phyloP scores from a whole-genome alignment of 2,113 vertebrate species.

The Callospermophilus lateralis region DNA sequence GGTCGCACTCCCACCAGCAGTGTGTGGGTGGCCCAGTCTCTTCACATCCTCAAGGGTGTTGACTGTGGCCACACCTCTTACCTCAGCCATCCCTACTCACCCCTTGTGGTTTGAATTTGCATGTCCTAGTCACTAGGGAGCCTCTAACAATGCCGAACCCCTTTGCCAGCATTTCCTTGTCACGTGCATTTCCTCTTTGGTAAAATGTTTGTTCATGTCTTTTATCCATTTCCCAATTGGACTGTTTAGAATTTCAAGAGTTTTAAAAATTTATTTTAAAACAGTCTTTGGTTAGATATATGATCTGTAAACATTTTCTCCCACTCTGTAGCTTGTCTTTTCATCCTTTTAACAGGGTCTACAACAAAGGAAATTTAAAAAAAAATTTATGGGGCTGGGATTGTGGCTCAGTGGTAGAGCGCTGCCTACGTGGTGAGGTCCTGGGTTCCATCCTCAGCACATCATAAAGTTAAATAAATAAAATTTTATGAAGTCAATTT shows the following conservation, averaged over 20 bases:
- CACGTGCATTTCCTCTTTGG: background rate
- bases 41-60: background rate
- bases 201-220: background rate
- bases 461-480: no score
- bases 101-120: background rate
- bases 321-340: background rate
- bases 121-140: background rate
- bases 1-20: background rate
- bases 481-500: background rate
- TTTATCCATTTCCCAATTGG: background rate
- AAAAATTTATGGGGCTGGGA: background rate
- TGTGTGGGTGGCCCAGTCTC: background rate
- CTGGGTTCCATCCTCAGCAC: no score
- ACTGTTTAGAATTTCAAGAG: background rate
- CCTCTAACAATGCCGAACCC: background rate
- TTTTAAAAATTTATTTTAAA: background rate
- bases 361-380: background rate
- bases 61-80: background rate
- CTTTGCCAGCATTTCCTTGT: background rate
- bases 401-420: no score
- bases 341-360: background rate
- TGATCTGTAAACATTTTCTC: background rate
- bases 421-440: no score
- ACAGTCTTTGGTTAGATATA: conserved; percentile 5
- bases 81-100: background rate